Evolutionary conservation across 2,888 invertebrate genomes (phyloP), one percentile per base, ranked within the genome.

Genomic region (Hydrotaea cyrtoneurina): DNA sequence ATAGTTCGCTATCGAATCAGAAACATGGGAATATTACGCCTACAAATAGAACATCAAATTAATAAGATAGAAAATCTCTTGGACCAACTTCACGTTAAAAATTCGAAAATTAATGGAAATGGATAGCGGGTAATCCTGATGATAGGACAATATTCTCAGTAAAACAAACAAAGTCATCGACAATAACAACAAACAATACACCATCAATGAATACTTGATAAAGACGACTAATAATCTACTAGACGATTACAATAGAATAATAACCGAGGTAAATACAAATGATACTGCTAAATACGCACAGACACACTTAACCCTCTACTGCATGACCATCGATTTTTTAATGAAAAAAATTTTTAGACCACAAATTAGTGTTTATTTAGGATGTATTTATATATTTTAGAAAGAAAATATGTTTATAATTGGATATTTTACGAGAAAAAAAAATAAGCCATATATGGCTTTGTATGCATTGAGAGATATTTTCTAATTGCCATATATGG

Each of bases 1-100:
- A 31, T 53, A 17, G 50, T 66, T n/a, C 55, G n/a, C 15, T 36
- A 39, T 19, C 36, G 17, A 17, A 50, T 8, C 31, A 66, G 21
- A 8, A 36, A 66, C 17, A 31, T 7, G 2, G 78, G 62, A 62
- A 46, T 50, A 72, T 19, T 78, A 13, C 8, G 13, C 11, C 46
- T 17, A 76, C 81, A 77, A 77, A 73, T 85, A 36, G 39, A 77
- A n/a, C 74, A 79, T n/a, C 82, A 79, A 50, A 31, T 85, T 31
- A 8, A 11, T 4, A 59, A 79, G 69, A 76, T 85, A n/a, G 76
- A 82, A 4, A 46, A 74, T 31, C n/a, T 83, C 11, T 23, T 83
- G 36, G 59, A 78, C 43, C 75, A 84, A 46, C 64, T 84, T 3
- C 53, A 75, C 15, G n/a, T 64, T 11, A 66, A 13, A 53, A 46